Evolutionary conservation across 2,797 vertebrate genomes (phyloP), one percentile per base, ranked within the genome.

Genomic region (Amblyraja radiata): DNA sequence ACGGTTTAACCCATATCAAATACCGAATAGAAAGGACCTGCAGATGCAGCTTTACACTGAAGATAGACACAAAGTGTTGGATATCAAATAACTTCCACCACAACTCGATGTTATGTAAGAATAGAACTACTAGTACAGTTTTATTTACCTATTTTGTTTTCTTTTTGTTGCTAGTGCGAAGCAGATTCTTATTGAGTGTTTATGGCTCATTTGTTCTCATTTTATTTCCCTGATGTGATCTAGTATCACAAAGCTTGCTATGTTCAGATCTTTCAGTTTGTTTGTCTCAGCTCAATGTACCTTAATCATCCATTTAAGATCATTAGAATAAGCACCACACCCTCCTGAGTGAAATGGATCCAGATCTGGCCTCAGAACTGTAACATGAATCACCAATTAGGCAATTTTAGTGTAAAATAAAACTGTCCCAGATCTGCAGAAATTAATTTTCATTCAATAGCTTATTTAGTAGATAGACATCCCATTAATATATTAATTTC

Each of bases 401-500:
- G 36, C 10, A 54, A 21, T 46, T 39, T 54, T 54, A 39, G 39
- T 46, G 36, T 91, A 91, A 54, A 14, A 21, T 73, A 74, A 91
- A 74, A 91, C 68, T 91, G 32, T 13, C 21, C 36, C 10, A 46
- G 68, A 54, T 91, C 25, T 73, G 25, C 21, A 39, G 36, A 91
- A 91, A 74, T 46, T 39, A 8, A 25, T 68, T 73, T 18, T 28
- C 90, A 91, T 74, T 74, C 90, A 91, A 54, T 32, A 32, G 36
- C 36, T 73, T 46, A 91, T 74, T 91, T 39, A 73, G 90, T 25
- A 46, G 32, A 39, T 18, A 39, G 8, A 25, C 65, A 46, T 46
- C 68, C n/a, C 36, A 91, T 91, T 73, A 91, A 74, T 91, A 74
- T 71, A 91, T 54, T 54, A 91, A 74, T 74, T 91, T 74, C 68